Evolutionary conservation across 2,797 vertebrate species (phyloP).

Genomic region (Hypotaenidia okinawae): DNA sequence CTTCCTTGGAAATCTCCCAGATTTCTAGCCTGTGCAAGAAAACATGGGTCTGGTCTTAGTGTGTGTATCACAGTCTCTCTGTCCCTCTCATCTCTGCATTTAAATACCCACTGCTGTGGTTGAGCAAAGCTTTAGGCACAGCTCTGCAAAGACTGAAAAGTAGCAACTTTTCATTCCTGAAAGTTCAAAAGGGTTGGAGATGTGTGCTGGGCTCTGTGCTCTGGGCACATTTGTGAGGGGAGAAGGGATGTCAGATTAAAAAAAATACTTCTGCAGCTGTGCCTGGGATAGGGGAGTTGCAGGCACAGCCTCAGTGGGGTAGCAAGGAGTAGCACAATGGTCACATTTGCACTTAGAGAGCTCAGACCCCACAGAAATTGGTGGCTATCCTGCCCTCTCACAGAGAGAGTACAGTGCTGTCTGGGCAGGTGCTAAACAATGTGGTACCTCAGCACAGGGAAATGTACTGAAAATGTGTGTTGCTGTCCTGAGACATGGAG

Average conservation of each 20-base stretch:
- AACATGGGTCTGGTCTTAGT: not conserved
- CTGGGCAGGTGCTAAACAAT: not conserved
- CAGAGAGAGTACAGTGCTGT: rapidly evolving
- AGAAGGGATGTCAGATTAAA: not conserved
- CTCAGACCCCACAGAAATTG: not conserved
- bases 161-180: not conserved
- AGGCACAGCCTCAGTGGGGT: not conserved
- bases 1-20: not conserved
- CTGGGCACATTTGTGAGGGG: not conserved
- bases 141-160: not conserved
- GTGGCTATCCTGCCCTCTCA: not conserved
- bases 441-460: not conserved
- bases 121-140: not conserved
- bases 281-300: too few species aligned
- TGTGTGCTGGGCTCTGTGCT: not conserved
- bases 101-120: not conserved
- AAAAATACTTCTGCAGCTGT: not conserved
- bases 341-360: not conserved
- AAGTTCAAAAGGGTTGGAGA: not conserved
- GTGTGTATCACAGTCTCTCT: not conserved
- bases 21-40: not conserved
- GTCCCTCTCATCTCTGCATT: not conserved
- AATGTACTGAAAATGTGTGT: not conserved
- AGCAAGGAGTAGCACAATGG: rapidly evolving
- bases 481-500: not conserved